Conservation (phyloP, 2,888 invertebrate genomes). For the Drosophila yooni region DNA sequence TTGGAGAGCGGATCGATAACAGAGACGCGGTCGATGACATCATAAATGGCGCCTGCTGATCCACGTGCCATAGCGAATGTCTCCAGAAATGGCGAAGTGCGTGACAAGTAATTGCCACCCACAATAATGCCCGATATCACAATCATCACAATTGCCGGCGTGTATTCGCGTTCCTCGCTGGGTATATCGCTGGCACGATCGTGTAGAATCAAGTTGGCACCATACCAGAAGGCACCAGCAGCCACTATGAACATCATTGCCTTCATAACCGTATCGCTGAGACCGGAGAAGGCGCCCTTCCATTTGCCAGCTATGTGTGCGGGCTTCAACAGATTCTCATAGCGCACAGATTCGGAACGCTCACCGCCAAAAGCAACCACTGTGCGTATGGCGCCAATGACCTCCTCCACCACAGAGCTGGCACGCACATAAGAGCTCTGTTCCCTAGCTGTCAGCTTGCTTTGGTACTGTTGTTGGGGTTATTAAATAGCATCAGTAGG, state of each 20-base stretch:
- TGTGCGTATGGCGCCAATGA: constrained; percentile 89
- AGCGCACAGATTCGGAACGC: constrained; percentile 88
- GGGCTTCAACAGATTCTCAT: constrained; percentile 85
- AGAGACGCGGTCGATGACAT: constrained; percentile 90
- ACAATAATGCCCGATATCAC: constrained; percentile 90
- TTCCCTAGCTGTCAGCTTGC: constrained; percentile 88
- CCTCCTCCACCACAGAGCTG: constrained; percentile 91
- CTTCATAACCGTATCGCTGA: constrained; percentile 90
- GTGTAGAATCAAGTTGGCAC: constrained; percentile 89
- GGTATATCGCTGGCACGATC: constrained; percentile 86
- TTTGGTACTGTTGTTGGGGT: constrained; percentile 86
- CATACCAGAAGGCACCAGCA: constrained; percentile 92
- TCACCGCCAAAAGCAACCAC: constrained; percentile 92
- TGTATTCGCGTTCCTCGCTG: constrained; percentile 87
- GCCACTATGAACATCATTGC: constrained; percentile 90
- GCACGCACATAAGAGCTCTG: constrained; percentile 90
- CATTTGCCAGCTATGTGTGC: constrained; percentile 88
- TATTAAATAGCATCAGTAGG: not conserved
- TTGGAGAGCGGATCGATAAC: constrained; percentile 89
- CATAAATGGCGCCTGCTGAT: constrained; percentile 90
- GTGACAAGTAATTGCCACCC: constrained; percentile 90
- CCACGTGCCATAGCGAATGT: constrained; percentile 89
- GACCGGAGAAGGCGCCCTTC: constrained; percentile 88
- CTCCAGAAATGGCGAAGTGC: constrained; percentile 90
- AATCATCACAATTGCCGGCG: constrained; percentile 89